Conservation (phyloP, 2,113 vertebrate genomes). For the Tragelaphus imberbis region DNA sequence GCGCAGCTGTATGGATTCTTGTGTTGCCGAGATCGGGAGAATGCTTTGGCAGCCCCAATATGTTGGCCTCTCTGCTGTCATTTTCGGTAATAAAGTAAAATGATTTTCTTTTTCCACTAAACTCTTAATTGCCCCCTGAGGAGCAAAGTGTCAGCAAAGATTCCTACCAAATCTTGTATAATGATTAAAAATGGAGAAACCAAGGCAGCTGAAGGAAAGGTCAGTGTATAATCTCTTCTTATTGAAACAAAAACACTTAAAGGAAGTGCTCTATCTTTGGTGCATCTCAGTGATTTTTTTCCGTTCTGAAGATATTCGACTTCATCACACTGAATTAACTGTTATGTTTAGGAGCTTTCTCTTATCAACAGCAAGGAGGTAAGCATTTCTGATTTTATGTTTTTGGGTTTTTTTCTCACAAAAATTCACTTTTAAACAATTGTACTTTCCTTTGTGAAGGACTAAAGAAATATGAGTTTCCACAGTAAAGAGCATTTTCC, state of each 20-base stretch:
- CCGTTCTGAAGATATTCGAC: background rate
- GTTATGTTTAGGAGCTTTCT: constrained; percentile 51
- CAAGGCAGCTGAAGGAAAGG: constrained; percentile 87
- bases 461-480: background rate
- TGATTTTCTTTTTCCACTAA: constrained; percentile 78
- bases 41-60: constrained; percentile 55
- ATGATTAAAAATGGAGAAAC: constrained; percentile 92
- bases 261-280: constrained; percentile 82
- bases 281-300: background rate
- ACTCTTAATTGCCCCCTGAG: constrained; percentile 88
- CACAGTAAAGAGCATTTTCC: background rate
- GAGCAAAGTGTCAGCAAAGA: constrained; percentile 84
- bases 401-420: background rate
- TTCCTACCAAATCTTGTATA: constrained; percentile 85
- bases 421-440: constrained; percentile 69
- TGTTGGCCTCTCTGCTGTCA: constrained; percentile 57
- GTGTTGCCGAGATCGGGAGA: constrained; percentile 10
- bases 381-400: background rate
- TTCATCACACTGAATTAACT: constrained; percentile 23
- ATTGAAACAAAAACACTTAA: constrained; percentile 91
- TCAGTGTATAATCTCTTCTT: constrained; percentile 87
- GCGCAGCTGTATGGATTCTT: background rate
- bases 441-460: constrained; percentile 43
- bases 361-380: constrained; percentile 33
- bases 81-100: constrained; percentile 68